Percentiles rank a stretch among this genome's conserved stretches.
These are phyloP conservation scores for Otocyon megalotis DNA, from an alignment of 2,113 vertebrate genomes.

Conservation along the genomic window DNA sequence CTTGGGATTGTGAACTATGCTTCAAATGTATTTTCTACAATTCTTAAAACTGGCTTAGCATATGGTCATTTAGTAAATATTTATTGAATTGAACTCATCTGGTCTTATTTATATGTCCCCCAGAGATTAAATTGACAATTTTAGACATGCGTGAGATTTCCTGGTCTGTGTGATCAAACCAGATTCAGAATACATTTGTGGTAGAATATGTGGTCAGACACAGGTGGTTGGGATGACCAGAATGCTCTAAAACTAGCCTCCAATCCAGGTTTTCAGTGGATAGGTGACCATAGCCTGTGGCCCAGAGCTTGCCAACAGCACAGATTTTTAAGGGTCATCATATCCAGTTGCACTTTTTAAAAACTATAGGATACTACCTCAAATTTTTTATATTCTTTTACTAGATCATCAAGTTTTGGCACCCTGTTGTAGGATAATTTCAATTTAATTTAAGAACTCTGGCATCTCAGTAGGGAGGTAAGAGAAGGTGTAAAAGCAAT, in stretches of 20 bases:
- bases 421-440: not conserved
- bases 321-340: not conserved
- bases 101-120: not conserved
- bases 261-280: accelerated
- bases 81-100: not conserved
- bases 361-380: not conserved
- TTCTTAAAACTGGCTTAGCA: not conserved
- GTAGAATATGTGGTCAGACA: not conserved
- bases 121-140: not conserved
- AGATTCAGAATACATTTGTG: not conserved
- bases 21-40: not conserved
- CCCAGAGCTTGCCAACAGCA: not conserved
- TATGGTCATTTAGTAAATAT: not conserved
- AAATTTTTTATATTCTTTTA: not conserved
- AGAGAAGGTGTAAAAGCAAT: not conserved
- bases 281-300: not conserved
- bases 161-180: not conserved
- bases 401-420: not conserved
- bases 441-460: constrained; percentile 41
- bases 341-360: not conserved
- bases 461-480: not conserved
- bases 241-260: not conserved
- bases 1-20: not conserved
- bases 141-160: not conserved
- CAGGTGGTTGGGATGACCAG: not conserved